Base-by-base conservation (phyloP, 2,797 vertebrate species). In the Avahi laniger region DNA sequence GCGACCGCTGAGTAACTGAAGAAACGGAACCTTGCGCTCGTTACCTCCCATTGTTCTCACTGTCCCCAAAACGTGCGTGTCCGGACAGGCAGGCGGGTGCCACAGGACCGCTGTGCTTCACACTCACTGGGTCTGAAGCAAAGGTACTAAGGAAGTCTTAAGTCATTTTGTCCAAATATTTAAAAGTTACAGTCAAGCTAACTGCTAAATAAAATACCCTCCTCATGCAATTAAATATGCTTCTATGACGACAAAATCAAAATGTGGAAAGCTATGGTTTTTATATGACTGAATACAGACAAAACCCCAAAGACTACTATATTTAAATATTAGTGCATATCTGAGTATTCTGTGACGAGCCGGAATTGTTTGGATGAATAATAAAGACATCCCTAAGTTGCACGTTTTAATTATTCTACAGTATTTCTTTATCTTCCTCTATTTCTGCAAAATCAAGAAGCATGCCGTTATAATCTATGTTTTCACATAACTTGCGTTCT, bases 371-470 rank as follows among this genome's bases (percentile, higher is more conserved):
- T 18, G 14, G 22, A 48, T 92, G 43, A 78, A 33, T 72, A 75
- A 43, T 24, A 73, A 82, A 79, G 13, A 52, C 9, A 54, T 22
- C 4, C 48, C 24, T 73, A 82, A 69, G 48, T n/a, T 17, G n/a
- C n/a, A 26, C 15, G 57, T 82, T 73, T 94, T 75, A 69, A 50
- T 79, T 78, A 89, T 72, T n/a, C 54, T 93, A 13, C 78, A 82
- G 80, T 35, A 75, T 75, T 89, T 89, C 17, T 5, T 92, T 59
- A 30, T 85, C 65, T 88, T 93, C 72, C 17, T 78, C 33, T 7
- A 70, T 57, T 89, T 46, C 30, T 93, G 35, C 5, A 81, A 85
- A 93, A 89, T 54, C 5, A 79, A 46, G 17, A 96, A 57, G 65
- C 4, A 46, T 20, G 17, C 26, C 81, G 0, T 73, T 78, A n/a